Percentiles rank a stretch among this genome's conserved stretches.
Evolutionary conservation across 2,888 invertebrate species (phyloP).

Genomic region (Buathra laborator): DNA sequence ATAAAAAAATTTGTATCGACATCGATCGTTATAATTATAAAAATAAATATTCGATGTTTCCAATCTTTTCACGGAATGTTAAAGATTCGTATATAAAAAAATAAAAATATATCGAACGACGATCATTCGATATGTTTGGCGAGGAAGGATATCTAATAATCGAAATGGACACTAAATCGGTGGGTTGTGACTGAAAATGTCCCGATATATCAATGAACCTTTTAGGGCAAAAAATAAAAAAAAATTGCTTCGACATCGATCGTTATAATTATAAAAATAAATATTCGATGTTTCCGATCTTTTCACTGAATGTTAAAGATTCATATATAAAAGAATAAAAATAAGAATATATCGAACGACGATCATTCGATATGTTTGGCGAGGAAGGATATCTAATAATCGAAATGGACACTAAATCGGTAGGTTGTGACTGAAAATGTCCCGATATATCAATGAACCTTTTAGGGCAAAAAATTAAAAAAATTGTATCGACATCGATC

Average conservation of each 20-base stretch:
- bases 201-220: too few species aligned
- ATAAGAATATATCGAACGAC: conserved; percentile 51
- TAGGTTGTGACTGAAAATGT: too few species aligned
- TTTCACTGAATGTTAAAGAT: neutral
- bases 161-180: too few species aligned
- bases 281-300: neutral
- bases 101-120: conserved; percentile 47
- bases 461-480: neutral
- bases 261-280: neutral
- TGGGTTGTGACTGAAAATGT: too few species aligned
- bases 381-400: neutral
- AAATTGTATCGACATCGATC: neutral
- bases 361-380: conserved; percentile 8
- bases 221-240: too few species aligned
- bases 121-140: conserved; percentile 7
- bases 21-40: neutral
- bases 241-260: neutral
- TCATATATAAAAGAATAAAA: conserved; percentile 40
- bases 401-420: too few species aligned
- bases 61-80: neutral
- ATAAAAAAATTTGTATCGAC: neutral
- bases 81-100: conserved; percentile 31
- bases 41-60: neutral
- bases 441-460: too few species aligned
- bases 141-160: too few species aligned